These are phyloP conservation scores for Acanthosepion esculentum DNA, from an alignment of 2,888 invertebrate genomes.

Conservation along the genomic window DNA sequence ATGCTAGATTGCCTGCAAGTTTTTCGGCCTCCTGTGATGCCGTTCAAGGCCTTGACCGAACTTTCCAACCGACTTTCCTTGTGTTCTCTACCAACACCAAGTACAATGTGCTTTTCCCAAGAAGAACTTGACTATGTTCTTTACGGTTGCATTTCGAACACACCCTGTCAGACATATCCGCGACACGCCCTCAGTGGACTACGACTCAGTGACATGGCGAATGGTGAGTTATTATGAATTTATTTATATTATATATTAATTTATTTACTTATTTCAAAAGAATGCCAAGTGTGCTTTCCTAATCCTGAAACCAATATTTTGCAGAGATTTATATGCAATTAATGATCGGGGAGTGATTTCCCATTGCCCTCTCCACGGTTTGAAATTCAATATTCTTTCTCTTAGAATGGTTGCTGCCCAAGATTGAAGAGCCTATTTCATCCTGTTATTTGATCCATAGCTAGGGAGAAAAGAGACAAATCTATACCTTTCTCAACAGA, in stretches of 20 bases:
- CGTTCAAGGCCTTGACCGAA: conserved; percentile 57
- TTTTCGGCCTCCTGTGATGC: conserved; percentile 51
- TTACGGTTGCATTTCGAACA: conserved; percentile 61
- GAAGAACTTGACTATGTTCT: conserved; percentile 66
- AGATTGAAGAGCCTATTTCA: too few species aligned
- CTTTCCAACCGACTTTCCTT: conserved; percentile 61
- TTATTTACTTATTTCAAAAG: not conserved
- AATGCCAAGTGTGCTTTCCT: too few species aligned
- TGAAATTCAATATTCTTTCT: too few species aligned
- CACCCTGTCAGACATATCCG: conserved; percentile 52
- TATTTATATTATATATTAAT: not conserved
- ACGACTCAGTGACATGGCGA: conserved; percentile 61
- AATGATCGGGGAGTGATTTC: too few species aligned
- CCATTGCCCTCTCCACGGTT: too few species aligned
- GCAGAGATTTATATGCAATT: too few species aligned
- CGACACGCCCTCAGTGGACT: conserved; percentile 66
- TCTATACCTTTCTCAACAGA: too few species aligned
- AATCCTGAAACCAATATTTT: too few species aligned
- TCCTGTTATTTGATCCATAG: too few species aligned
- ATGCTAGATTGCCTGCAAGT: conserved; percentile 51
- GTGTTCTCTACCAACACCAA: conserved; percentile 53
- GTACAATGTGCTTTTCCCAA: conserved; percentile 58
- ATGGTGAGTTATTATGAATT: conserved; percentile 54
- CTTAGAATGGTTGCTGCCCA: too few species aligned
- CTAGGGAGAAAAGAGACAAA: too few species aligned